phyloP scores from a whole-genome alignment of 2,113 vertebrate species.

The Gopherus evgoodei region DNA sequence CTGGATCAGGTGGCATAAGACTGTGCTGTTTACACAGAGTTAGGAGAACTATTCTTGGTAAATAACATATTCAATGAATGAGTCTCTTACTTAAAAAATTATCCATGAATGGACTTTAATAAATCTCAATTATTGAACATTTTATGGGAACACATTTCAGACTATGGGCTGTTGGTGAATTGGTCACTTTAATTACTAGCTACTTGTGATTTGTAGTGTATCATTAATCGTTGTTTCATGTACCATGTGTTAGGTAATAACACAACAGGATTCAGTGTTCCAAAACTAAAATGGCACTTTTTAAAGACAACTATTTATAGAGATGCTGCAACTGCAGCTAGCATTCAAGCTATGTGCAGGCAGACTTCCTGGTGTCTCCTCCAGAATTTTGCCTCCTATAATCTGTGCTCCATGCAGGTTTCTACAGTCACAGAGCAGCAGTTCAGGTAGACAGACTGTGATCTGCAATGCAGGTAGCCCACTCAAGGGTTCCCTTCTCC shows the following conservation, averaged over 20 bases:
- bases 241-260: neutral
- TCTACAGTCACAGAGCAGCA: neutral
- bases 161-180: neutral
- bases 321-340: neutral
- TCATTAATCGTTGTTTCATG: neutral
- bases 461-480: neutral
- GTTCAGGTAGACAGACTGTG: neutral
- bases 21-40: neutral
- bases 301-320: neutral
- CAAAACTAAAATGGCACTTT: neutral
- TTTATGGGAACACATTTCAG: neutral
- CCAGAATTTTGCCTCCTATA: neutral
- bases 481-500: rapidly evolving
- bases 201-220: neutral
- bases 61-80: neutral
- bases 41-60: neutral
- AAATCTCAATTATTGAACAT: neutral
- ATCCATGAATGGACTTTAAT: neutral
- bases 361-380: neutral
- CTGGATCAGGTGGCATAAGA: neutral
- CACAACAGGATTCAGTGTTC: neutral
- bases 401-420: neutral
- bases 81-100: neutral
- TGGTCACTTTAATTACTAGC: neutral
- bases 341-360: neutral